Conservation (phyloP, 2,888 invertebrate species). For the Liodrosophila aerea region DNA sequence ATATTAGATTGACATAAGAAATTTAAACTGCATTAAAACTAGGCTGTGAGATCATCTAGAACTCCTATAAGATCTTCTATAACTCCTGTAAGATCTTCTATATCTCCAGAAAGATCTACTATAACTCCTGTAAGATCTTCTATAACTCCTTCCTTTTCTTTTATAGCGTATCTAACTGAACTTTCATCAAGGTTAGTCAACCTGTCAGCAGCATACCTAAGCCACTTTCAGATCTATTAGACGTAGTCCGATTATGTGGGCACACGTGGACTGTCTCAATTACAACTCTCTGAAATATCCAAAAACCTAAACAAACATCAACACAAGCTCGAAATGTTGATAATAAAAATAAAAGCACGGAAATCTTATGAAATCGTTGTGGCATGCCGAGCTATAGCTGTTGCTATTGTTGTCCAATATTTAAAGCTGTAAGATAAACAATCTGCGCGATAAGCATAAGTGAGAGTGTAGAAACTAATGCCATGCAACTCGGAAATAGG, state of each 20-base stretch:
- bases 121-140: too few species aligned
- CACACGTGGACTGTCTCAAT: conserved; percentile 19
- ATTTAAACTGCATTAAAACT: too few species aligned
- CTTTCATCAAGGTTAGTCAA: conserved; percentile 13
- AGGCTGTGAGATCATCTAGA: too few species aligned
- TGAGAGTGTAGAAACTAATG: conserved; percentile 59
- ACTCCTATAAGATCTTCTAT: too few species aligned
- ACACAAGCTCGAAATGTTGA: conserved; percentile 4
- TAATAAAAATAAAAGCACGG: conserved; percentile 21
- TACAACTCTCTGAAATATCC: conserved; percentile 15
- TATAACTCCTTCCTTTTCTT: background rate
- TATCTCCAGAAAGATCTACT: too few species aligned
- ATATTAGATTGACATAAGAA: too few species aligned
- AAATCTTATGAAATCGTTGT: conserved; percentile 50
- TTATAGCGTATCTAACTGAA: background rate
- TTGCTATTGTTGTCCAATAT: conserved; percentile 50
- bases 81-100: too few species aligned
- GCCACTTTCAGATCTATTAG: conserved; percentile 29
- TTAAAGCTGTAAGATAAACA: conserved; percentile 67
- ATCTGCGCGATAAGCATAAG: conserved; percentile 42
- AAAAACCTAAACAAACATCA: conserved; percentile 15
- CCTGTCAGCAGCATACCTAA: conserved; percentile 31
- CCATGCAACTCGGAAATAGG: conserved; percentile 6
- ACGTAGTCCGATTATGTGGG: conserved; percentile 54
- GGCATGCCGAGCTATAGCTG: conserved; percentile 14